These are phyloP conservation scores for Agrypnus murinus DNA, from an alignment of 2,888 invertebrate species.

Conservation along the genomic window DNA sequence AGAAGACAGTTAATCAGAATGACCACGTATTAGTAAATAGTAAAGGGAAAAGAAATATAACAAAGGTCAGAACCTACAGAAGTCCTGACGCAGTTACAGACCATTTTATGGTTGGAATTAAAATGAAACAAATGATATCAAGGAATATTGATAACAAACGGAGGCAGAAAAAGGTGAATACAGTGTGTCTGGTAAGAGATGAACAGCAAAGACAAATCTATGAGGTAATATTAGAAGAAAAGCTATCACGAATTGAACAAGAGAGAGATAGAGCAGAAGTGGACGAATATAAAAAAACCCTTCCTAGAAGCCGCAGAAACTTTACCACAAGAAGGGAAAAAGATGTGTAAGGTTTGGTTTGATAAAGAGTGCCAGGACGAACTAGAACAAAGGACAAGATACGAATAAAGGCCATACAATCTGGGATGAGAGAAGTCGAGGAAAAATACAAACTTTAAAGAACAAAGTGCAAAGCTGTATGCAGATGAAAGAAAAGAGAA, in stretches of 20 bases:
- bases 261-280: too few species aligned
- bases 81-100: neutral
- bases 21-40: too few species aligned
- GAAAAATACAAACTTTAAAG: too few species aligned
- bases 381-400: too few species aligned
- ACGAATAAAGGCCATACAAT: neutral
- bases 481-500: too few species aligned
- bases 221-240: too few species aligned
- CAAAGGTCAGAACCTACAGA: neutral
- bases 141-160: neutral
- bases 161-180: too few species aligned
- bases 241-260: too few species aligned
- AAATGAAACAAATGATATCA: too few species aligned
- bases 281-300: too few species aligned
- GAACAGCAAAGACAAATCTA: slow-evolving; percentile 5
- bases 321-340: neutral
- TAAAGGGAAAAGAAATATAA: neutral
- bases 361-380: too few species aligned
- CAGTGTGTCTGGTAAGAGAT: neutral
- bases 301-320: neutral
- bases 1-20: neutral
- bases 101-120: neutral
- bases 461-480: neutral
- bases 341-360: neutral
- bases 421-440: neutral